These are phyloP conservation scores for Scelioninae gen. 2 DNA, from an alignment of 2,888 invertebrate genomes.

Conservation along the genomic window DNA sequence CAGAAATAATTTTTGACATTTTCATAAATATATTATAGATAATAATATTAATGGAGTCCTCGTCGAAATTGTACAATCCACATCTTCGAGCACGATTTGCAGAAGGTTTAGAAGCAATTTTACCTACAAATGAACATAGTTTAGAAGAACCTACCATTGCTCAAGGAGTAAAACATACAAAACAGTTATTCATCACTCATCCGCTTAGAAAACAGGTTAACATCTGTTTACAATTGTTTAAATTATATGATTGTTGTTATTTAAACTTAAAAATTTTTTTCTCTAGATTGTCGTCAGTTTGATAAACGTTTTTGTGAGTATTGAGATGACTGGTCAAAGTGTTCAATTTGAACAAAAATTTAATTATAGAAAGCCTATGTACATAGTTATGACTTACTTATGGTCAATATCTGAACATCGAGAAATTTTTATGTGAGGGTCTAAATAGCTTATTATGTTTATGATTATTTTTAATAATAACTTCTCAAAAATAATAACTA, in stretches of 20 bases:
- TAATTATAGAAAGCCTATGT: slow-evolving; percentile 97
- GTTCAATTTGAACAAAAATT: slow-evolving; percentile 98
- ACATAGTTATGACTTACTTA: slow-evolving; percentile 92
- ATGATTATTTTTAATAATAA: too few relatives aligned
- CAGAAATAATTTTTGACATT: too few relatives aligned
- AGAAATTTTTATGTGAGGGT: slow-evolving; percentile 82
- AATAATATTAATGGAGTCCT: slow-evolving; percentile 91
- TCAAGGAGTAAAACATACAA: slow-evolving; percentile 79
- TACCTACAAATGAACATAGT: slow-evolving; percentile 83
- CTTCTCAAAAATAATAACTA: too few relatives aligned
- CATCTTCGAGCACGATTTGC: slow-evolving; percentile 93
- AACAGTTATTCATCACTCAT: slow-evolving; percentile 86
- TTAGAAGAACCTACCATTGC: slow-evolving; percentile 73
- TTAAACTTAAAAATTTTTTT: not conserved
- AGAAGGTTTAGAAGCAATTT: slow-evolving; percentile 89
- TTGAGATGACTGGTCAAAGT: slow-evolving; percentile 97
- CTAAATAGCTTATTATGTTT: too few relatives aligned
- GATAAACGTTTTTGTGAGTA: slow-evolving; percentile 95
- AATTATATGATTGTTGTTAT: not conserved
- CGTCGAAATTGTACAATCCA: slow-evolving; percentile 89
- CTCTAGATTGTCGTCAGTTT: slow-evolving; percentile 85
- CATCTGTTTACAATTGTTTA: not conserved
- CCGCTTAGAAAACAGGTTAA: slow-evolving; percentile 81
- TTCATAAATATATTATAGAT: too few relatives aligned
- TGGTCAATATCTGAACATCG: slow-evolving; percentile 90